Evolutionary conservation across 2,888 invertebrate genomes (phyloP).

Genomic region (Autographa gamma): DNA sequence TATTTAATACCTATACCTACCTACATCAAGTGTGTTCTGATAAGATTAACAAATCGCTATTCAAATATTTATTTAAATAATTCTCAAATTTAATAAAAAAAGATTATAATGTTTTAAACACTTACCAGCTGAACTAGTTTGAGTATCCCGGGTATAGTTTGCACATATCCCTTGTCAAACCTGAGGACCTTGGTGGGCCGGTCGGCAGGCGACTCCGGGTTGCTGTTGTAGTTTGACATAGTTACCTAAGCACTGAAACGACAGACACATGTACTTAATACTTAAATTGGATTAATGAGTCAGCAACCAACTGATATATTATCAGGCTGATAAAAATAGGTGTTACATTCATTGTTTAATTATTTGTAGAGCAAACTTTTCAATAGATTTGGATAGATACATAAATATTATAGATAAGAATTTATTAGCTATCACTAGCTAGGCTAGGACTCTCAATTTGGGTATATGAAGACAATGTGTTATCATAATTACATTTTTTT

Average conservation of each 20-base stretch:
- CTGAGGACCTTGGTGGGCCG: conserved; percentile 90
- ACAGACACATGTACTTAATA: neutral
- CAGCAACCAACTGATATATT: neutral
- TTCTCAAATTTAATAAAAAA: neutral
- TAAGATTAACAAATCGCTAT: no score
- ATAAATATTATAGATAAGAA: no score
- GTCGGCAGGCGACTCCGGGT: conserved; percentile 58
- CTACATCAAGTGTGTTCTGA: no score
- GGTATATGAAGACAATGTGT: no score
- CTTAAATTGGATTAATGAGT: neutral
- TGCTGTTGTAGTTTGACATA: conserved; percentile 67
- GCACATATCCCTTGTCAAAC: conserved; percentile 92
- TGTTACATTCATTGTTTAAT: neutral
- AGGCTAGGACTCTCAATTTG: no score
- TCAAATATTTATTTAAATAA: neutral
- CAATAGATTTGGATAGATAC: neutral
- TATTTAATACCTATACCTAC: no score
- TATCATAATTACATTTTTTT: no score
- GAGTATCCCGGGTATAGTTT: conserved; percentile 92
- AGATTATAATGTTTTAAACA: conserved; percentile 35
- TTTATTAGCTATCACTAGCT: no score
- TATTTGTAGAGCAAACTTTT: neutral
- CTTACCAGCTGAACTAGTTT: conserved; percentile 93
- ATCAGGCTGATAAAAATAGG: neutral
- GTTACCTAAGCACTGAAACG: neutral